Conservation (phyloP, 2,888 invertebrate genomes). For the Neuroscelio doddi region DNA sequence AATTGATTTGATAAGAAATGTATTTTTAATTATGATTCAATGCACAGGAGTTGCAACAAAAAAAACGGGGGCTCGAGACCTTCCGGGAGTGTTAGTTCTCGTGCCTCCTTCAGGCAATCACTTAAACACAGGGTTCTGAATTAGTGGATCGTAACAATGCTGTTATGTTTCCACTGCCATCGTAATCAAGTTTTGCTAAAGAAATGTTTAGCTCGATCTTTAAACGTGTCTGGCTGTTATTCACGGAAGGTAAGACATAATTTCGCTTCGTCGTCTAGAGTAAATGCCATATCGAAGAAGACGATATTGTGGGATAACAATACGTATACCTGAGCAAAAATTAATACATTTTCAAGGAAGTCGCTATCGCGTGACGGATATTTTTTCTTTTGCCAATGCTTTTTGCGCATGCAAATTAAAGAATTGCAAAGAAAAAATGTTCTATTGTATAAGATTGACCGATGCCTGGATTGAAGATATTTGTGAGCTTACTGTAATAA, state of each 20-base stretch:
- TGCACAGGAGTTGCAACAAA: not conserved
- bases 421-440: too few species aligned
- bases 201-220: slow-evolving; percentile 4
- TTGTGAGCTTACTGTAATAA: not conserved
- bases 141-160: slow-evolving; percentile 10
- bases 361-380: slow-evolving; percentile 7
- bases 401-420: not conserved
- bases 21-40: too few species aligned
- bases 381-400: not conserved
- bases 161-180: slow-evolving; percentile 10
- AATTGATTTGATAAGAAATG: too few species aligned
- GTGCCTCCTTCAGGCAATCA: slow-evolving; percentile 27
- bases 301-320: not conserved
- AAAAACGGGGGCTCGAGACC: slow-evolving; percentile 7
- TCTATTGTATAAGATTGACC: too few species aligned
- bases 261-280: slow-evolving; percentile 8
- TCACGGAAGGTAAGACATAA: not conserved
- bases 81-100: slow-evolving; percentile 17
- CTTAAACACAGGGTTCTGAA: slow-evolving; percentile 18
- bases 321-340: slow-evolving; percentile 2
- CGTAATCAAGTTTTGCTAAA: slow-evolving; percentile 7
- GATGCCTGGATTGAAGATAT: too few species aligned
- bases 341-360: slow-evolving; percentile 16
- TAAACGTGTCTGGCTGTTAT: not conserved
- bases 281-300: not conserved